These are phyloP conservation scores for Brenthis hecate DNA, from an alignment of 2,888 invertebrate species.

Conservation along the genomic window DNA sequence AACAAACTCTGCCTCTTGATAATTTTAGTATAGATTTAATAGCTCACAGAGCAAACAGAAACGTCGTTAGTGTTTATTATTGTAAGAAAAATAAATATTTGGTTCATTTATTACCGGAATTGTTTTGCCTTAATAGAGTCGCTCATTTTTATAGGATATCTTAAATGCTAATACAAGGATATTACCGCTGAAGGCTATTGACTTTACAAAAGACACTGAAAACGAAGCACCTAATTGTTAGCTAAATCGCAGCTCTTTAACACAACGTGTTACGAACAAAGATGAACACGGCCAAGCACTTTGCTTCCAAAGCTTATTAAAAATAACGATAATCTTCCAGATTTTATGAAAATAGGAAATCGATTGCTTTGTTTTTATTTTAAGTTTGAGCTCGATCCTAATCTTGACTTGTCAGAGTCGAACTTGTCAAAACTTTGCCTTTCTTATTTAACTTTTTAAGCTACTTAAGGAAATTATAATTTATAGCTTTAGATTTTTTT, in stretches of 20 bases:
- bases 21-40: too few species aligned
- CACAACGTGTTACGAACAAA: neutral
- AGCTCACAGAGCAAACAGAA: too few species aligned
- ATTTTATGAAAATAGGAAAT: neutral
- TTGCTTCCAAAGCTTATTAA: neutral
- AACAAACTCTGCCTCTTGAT: too few species aligned
- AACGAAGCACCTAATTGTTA: too few species aligned
- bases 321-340: constrained; percentile 4
- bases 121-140: too few species aligned
- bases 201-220: too few species aligned
- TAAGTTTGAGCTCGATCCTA: neutral
- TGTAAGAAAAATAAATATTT: neutral
- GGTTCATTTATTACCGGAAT: too few species aligned
- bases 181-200: too few species aligned
- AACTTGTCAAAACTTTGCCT: constrained; percentile 22
- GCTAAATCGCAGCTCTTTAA: too few species aligned
- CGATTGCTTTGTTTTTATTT: constrained; percentile 6
- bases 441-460: constrained; percentile 23
- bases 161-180: too few species aligned
- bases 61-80: too few species aligned
- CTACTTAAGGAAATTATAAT: constrained; percentile 6
- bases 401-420: constrained; percentile 3
- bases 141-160: too few species aligned
- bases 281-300: neutral
- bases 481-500: constrained; percentile 2